A percentile compares a stretch with the other conserved stretches of the same genome.
phyloP scores from a whole-genome alignment of 2,888 invertebrate genomes.

The Eupithecia dodoneata region DNA sequence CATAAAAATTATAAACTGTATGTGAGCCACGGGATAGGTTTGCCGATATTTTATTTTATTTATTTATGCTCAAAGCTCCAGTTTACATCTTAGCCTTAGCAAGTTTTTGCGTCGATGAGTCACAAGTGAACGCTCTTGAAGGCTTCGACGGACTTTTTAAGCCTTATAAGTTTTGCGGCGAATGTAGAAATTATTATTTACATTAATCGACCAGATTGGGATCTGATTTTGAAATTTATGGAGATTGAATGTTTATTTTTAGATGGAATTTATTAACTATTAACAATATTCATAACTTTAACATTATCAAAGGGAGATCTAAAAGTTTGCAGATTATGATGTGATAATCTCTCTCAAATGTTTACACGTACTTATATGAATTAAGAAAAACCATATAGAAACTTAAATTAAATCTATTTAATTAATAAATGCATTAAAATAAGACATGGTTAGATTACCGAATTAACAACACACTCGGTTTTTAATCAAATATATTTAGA shows the following conservation, averaged over 20 bases:
- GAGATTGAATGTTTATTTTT: conserved; percentile 24
- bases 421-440: conserved; percentile 31
- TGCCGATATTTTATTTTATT: not conserved
- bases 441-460: conserved; percentile 41
- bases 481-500: conserved; percentile 33
- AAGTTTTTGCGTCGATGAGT: conserved; percentile 69
- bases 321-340: not conserved
- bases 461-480: conserved; percentile 27
- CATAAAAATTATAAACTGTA: not conserved
- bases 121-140: conserved; percentile 67
- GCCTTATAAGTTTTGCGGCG: conserved; percentile 48
- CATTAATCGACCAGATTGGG: conserved; percentile 35
- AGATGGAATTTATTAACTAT: not conserved
- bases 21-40: not conserved
- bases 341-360: not conserved
- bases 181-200: conserved; percentile 43
- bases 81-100: conserved; percentile 52
- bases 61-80: conserved; percentile 39
- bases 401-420: not conserved
- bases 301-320: not conserved
- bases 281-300: not conserved
- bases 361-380: not conserved
- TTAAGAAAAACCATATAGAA: not conserved
- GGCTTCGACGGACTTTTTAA: conserved; percentile 47
- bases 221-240: conserved; percentile 31